A percentile compares a stretch with the other conserved stretches of the same genome.
Conservation (phyloP, 2,113 vertebrate species). For the Meriones unguiculatus region DNA sequence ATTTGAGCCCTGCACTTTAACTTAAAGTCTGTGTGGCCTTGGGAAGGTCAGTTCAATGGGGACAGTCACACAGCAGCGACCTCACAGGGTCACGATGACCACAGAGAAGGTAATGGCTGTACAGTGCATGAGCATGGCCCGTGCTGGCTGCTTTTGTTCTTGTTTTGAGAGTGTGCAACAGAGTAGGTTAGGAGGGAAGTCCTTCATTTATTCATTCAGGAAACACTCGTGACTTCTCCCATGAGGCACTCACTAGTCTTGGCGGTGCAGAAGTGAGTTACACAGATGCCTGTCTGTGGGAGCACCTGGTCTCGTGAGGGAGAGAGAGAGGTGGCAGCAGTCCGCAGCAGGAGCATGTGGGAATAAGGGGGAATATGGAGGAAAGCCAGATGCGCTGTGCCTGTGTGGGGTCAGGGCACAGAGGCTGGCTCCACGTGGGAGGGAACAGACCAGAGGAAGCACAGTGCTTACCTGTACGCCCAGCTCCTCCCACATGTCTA, state of each 20-base stretch:
- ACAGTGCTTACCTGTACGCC: background rate
- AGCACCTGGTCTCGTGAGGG: background rate
- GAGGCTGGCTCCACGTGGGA: background rate
- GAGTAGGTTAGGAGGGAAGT: background rate
- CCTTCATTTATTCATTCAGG: background rate
- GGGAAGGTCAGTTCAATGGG: background rate
- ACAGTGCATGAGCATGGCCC: background rate
- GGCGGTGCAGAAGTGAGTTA: background rate
- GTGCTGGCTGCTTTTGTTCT: background rate
- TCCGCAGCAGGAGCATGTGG: background rate
- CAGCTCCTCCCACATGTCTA: background rate
- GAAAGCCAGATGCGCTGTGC: too few species aligned
- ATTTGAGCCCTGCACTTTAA: constrained; percentile 49
- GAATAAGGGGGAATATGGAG: too few species aligned
- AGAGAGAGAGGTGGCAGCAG: background rate
- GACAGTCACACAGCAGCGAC: background rate
- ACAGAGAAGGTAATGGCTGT: background rate
- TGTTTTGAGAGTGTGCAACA: background rate
- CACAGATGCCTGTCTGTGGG: background rate
- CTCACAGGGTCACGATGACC: background rate
- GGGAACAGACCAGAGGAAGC: background rate
- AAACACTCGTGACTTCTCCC: background rate
- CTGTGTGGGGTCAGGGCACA: background rate
- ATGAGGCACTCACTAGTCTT: background rate
- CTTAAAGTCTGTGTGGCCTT: constrained; percentile 20